phyloP scores from a whole-genome alignment of 2,888 invertebrate genomes.

The Drosophila tanythrix region DNA sequence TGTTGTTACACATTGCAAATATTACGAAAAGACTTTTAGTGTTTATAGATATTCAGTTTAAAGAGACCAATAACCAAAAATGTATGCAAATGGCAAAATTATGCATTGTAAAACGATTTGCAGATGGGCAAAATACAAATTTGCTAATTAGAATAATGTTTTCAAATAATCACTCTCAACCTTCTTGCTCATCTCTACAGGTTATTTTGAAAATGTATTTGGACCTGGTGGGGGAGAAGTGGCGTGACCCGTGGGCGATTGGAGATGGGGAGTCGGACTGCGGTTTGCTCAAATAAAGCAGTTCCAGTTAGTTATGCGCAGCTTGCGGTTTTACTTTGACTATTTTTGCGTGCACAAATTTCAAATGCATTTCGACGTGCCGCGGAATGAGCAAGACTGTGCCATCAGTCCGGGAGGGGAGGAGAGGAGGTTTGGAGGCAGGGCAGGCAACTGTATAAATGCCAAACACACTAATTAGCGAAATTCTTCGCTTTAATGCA shows the following conservation, averaged over 20 bases:
- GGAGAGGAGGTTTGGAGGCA: background rate
- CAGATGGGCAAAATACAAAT: background rate
- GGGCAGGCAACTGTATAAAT: constrained; percentile 23
- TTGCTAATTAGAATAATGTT: background rate
- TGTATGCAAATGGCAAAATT: background rate
- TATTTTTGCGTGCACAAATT: constrained; percentile 62
- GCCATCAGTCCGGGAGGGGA: background rate
- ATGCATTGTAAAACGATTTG: background rate
- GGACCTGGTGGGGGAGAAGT: constrained; percentile 20
- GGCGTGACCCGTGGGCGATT: background rate
- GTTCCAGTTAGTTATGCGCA: constrained; percentile 79
- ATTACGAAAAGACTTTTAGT: background rate
- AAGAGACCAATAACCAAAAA: background rate
- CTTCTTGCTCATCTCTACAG: constrained; percentile 23
- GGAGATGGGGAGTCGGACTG: constrained; percentile 38
- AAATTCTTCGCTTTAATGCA: constrained; percentile 71
- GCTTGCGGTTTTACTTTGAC: constrained; percentile 78
- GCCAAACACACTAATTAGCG: constrained; percentile 69
- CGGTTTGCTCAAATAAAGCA: constrained; percentile 76
- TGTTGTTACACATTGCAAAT: background rate
- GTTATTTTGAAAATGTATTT: constrained; percentile 24
- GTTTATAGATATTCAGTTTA: background rate
- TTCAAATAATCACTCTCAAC: background rate
- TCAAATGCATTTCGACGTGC: constrained; percentile 44
- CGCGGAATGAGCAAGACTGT: constrained; percentile 19